A percentile compares a stretch with the other conserved stretches of the same genome.
These are phyloP conservation scores for Acanthornis magna DNA, from an alignment of 2,797 vertebrate genomes.

Conservation along the genomic window DNA sequence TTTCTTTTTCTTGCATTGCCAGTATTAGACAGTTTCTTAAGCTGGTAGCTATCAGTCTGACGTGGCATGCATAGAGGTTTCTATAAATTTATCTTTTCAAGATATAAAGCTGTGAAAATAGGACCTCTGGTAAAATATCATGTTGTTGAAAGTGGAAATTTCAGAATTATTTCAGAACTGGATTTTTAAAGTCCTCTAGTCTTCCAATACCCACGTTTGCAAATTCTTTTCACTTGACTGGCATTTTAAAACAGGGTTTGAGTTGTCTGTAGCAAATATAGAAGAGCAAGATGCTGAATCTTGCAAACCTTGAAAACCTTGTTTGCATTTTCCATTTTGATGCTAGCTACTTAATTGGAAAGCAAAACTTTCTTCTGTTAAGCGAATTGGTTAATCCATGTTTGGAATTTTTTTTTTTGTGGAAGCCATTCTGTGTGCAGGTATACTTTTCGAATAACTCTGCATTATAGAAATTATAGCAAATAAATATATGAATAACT, in stretches of 20 bases:
- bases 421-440: background rate
- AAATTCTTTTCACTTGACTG: background rate
- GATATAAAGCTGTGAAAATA: background rate
- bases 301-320: too few relatives aligned
- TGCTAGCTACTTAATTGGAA: background rate
- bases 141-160: background rate
- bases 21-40: background rate
- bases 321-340: background rate
- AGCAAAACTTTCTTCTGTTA: background rate
- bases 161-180: background rate
- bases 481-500: background rate
- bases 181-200: background rate
- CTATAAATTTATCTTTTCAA: background rate
- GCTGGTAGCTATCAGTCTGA: background rate
- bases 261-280: background rate
- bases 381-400: background rate
- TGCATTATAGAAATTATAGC: background rate
- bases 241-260: background rate
- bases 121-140: background rate
- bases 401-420: background rate
- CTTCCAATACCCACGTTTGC: background rate
- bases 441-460: background rate
- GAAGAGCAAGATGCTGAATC: background rate
- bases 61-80: background rate
- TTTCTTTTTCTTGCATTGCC: background rate